phyloP scores from a whole-genome alignment of 2,113 vertebrate species.

The Nesoenas mayeri region DNA sequence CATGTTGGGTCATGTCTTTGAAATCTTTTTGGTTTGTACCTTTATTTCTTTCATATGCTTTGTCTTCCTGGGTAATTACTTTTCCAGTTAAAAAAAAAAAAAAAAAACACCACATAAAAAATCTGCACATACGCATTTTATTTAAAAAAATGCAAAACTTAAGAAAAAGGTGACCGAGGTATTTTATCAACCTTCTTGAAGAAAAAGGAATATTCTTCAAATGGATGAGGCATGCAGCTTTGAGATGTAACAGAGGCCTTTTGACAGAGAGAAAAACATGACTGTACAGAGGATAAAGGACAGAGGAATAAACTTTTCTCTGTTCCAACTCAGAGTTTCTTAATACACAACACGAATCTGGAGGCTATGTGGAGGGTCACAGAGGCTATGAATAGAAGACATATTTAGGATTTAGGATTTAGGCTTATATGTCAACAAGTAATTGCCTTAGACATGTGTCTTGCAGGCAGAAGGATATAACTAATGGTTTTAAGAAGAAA shows the following conservation, averaged over 20 bases:
- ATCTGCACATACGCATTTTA: background rate
- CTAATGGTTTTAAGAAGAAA: background rate
- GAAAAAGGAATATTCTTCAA: background rate
- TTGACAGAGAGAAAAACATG: background rate
- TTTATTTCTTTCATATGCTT: background rate
- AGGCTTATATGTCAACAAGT: background rate
- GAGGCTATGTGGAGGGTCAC: background rate
- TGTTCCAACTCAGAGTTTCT: background rate
- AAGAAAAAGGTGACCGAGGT: background rate
- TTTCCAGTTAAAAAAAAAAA: background rate
- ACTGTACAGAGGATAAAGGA: background rate
- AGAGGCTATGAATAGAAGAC: background rate
- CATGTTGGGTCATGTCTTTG: background rate
- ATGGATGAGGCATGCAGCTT: background rate
- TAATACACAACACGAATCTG: background rate
- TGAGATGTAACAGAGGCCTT: background rate
- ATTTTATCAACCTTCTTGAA: background rate
- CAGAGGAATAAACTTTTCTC: background rate
- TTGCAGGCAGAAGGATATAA: background rate
- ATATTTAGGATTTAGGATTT: background rate
- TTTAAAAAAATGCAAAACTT: background rate
- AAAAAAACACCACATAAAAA: background rate
- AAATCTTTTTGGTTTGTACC: background rate
- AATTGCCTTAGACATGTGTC: background rate
- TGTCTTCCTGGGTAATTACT: background rate